Percentiles rank a stretch among this genome's conserved stretches.
phyloP scores from a whole-genome alignment of 2,888 invertebrate genomes.

The Laspeyria flexula region DNA sequence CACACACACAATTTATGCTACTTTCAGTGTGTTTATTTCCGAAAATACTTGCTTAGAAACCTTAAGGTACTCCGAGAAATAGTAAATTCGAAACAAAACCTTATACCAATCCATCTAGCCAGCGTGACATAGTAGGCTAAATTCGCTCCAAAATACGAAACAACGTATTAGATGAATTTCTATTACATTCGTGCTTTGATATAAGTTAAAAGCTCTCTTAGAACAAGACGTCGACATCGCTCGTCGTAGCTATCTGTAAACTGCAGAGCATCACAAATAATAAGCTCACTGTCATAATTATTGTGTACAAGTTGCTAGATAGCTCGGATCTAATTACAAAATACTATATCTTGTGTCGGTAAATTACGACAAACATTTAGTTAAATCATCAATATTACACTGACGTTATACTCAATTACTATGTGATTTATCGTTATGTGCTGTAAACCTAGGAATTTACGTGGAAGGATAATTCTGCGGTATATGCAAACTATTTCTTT shows the following conservation, averaged over 20 bases:
- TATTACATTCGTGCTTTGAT: background rate
- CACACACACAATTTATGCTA: no score
- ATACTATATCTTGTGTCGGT: background rate
- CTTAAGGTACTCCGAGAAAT: no score
- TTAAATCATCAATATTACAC: background rate
- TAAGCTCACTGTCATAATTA: constrained; percentile 11
- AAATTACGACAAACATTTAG: background rate
- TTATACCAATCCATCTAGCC: no score
- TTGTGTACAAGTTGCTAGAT: constrained; percentile 6
- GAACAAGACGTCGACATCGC: no score
- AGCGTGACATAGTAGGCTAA: no score
- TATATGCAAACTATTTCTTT: no score
- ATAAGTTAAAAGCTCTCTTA: background rate
- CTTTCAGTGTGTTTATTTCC: no score
- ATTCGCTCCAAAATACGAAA: no score
- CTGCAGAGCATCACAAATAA: constrained; percentile 18
- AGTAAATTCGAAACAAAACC: no score
- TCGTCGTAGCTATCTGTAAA: constrained; percentile 5
- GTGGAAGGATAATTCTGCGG: background rate
- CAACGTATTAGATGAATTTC: background rate
- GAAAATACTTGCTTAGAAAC: no score
- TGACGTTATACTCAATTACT: background rate
- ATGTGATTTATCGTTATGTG: background rate
- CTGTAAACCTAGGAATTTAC: background rate
- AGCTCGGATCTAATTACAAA: constrained; percentile 7